phyloP scores from a whole-genome alignment of 2,113 vertebrate genomes.

The Gymnorhina tibicen region DNA sequence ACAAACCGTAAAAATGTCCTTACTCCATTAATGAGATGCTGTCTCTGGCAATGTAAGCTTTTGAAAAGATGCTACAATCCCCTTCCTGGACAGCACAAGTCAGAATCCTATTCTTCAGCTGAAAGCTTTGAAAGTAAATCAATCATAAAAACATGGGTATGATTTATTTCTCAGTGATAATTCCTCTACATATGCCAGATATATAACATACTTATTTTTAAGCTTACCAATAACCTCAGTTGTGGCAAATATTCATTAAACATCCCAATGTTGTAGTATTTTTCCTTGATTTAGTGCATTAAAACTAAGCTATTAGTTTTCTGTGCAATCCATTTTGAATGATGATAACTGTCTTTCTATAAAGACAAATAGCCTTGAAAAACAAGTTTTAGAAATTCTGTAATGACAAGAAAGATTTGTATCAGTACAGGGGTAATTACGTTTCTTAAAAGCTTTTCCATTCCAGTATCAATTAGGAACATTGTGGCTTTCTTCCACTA shows the following conservation, averaged over 20 bases:
- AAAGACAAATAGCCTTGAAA: background rate
- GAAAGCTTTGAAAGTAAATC: background rate
- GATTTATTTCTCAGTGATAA: background rate
- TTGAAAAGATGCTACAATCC: background rate
- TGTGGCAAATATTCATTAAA: background rate
- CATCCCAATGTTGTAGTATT: background rate
- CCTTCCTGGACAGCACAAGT: background rate
- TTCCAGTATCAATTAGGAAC: background rate
- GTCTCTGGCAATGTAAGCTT: background rate
- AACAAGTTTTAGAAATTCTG: background rate
- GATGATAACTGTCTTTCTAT: background rate
- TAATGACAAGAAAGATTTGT: background rate
- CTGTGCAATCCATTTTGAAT: background rate
- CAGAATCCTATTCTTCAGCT: background rate
- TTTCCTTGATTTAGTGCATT: background rate
- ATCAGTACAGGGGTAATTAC: background rate
- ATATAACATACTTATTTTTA: background rate
- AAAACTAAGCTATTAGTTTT: background rate
- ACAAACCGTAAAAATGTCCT: background rate
- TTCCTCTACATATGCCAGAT: background rate
- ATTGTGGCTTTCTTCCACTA: background rate
- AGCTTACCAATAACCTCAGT: background rate
- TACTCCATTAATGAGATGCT: background rate
- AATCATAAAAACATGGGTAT: background rate
- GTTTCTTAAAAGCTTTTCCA: conserved; percentile 51